Evolutionary conservation across 1,140 invertebrate genomes (phyloP).

Genomic region (Cepaea nemoralis): DNA sequence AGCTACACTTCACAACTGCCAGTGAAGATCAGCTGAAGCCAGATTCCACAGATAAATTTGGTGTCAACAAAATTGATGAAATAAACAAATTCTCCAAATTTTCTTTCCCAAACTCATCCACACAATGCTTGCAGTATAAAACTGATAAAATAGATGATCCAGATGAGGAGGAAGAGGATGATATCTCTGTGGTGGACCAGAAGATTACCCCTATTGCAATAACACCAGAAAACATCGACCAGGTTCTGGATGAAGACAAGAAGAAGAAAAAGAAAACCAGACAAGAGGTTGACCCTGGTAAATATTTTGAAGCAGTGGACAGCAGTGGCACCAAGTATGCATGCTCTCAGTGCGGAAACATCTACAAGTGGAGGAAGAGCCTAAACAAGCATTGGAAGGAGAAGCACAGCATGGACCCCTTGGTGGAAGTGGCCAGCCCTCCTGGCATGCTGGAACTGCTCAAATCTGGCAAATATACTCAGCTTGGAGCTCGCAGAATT

Average conservation of each 20-base stretch:
- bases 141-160: conserved; percentile 43
- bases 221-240: conserved; percentile 31
- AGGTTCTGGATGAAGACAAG: conserved; percentile 38
- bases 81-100: conserved; percentile 26
- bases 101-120: not conserved
- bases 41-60: not conserved
- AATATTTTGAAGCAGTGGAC: conserved; percentile 68
- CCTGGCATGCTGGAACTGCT: conserved; percentile 48
- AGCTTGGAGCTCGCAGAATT: conserved; percentile 40
- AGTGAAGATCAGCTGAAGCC: not conserved
- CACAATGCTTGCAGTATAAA: not conserved
- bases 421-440: conserved; percentile 56
- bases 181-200: conserved; percentile 25
- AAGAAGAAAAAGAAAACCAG: conserved; percentile 65
- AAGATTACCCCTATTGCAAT: conserved; percentile 5
- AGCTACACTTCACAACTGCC: conserved; percentile 50
- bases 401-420: conserved; percentile 67
- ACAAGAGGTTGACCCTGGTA: conserved; percentile 69
- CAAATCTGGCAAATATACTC: conserved; percentile 48
- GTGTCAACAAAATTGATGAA: not conserved
- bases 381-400: conserved; percentile 73
- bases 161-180: conserved; percentile 56
- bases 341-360: conserved; percentile 71
- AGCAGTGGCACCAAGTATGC: conserved; percentile 70
- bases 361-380: conserved; percentile 72